Percentiles rank a stretch among this genome's conserved stretches.
Evolutionary conservation across 2,888 invertebrate genomes (phyloP).

Genomic region (Callyntrura sp.): DNA sequence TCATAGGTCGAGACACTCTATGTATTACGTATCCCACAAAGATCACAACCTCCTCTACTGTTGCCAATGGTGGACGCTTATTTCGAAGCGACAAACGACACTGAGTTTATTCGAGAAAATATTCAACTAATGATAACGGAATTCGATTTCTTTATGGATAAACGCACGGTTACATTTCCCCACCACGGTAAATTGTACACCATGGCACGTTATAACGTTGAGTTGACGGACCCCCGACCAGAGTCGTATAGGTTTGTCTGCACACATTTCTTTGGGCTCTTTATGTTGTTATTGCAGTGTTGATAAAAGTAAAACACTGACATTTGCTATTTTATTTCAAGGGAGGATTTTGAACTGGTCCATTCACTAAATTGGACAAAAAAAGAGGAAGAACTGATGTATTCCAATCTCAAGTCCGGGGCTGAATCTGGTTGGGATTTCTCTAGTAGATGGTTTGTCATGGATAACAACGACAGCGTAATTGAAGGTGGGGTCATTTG

Average conservation of each 20-base stretch:
- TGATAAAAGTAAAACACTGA: no score
- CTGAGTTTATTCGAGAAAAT: conserved; percentile 87
- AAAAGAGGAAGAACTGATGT: conserved; percentile 88
- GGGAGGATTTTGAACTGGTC: conserved; percentile 92
- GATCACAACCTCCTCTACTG: conserved; percentile 83
- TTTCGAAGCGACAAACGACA: conserved; percentile 90
- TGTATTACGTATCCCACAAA: conserved; percentile 87
- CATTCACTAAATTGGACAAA: conserved; percentile 87
- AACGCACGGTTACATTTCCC: conserved; percentile 38
- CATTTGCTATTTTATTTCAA: no score
- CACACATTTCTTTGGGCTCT: no score
- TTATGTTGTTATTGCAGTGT: no score
- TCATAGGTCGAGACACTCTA: conserved; percentile 87
- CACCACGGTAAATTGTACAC: conserved; percentile 87
- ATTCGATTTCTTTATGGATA: conserved; percentile 85
- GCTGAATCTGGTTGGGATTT: conserved; percentile 99
- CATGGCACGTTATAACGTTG: conserved; percentile 91
- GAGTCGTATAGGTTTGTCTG: no score
- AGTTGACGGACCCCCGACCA: conserved; percentile 93
- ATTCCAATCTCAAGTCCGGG: conserved; percentile 94
- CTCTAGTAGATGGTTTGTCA: conserved; percentile 92
- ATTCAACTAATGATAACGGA: conserved; percentile 85
- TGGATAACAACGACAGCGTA: conserved; percentile 91
- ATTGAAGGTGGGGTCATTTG: no score
- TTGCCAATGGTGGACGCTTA: conserved; percentile 91